Conservation (phyloP, 2,888 invertebrate species). For the Prosapia bicincta region DNA sequence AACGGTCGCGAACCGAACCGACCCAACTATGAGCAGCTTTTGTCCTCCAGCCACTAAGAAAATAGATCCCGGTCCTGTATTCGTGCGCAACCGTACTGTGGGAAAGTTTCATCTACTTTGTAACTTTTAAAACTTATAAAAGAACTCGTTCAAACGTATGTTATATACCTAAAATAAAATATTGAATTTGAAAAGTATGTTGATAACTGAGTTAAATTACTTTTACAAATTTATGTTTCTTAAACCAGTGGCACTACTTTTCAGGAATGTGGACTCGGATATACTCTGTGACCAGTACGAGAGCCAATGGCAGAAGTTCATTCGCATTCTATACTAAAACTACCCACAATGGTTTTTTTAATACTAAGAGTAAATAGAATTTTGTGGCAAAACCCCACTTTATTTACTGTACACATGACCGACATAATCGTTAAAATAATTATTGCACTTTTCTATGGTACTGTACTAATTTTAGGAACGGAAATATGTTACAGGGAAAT, state of each 20-base stretch:
- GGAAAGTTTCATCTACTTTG: conserved; percentile 18
- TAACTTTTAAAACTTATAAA: not conserved
- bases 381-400: no score
- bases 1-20: conserved; percentile 29
- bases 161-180: not conserved
- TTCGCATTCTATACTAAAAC: conserved; percentile 2
- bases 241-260: conserved; percentile 25
- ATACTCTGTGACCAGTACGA: conserved; percentile 8
- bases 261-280: conserved; percentile 10
- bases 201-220: not conserved
- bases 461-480: no score
- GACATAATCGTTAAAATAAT: no score
- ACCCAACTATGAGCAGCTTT: conserved; percentile 28
- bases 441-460: no score
- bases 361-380: no score
- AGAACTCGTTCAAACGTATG: not conserved
- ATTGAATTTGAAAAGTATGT: not conserved
- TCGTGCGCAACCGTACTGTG: conserved; percentile 25
- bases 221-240: not conserved
- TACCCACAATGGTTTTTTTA: conserved; percentile 1
- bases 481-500: no score
- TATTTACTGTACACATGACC: no score
- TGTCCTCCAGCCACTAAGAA: conserved; percentile 28
- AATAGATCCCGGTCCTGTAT: conserved; percentile 21
- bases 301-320: conserved; percentile 26